These are phyloP conservation scores for Mythimna impura DNA, from an alignment of 2,888 invertebrate genomes.

Conservation along the genomic window DNA sequence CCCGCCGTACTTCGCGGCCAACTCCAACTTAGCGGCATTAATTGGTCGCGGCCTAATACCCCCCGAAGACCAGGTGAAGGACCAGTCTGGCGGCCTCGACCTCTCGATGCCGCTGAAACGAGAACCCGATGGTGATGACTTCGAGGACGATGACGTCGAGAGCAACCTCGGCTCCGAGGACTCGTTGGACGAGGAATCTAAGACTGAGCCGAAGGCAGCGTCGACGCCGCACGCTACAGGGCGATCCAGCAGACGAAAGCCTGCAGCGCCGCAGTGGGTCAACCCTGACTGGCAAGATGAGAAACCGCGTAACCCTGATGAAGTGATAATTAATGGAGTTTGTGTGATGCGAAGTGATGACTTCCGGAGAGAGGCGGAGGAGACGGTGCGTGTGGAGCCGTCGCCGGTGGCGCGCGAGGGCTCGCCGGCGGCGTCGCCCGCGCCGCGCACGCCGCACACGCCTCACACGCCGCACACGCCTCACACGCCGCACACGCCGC, in stretches of 20 bases:
- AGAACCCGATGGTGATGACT: constrained; percentile 94
- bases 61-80: constrained; percentile 91
- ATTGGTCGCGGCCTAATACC: constrained; percentile 93
- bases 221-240: constrained; percentile 81
- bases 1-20: constrained; percentile 94
- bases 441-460: constrained; percentile 76
- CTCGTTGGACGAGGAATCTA: constrained; percentile 91
- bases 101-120: constrained; percentile 96
- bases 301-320: constrained; percentile 91
- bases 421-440: constrained; percentile 75
- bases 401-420: constrained; percentile 92
- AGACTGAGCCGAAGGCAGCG: constrained; percentile 90
- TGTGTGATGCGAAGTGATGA: constrained; percentile 97
- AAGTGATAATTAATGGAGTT: constrained; percentile 98
- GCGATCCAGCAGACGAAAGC: constrained; percentile 94
- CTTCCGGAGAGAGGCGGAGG: constrained; percentile 92
- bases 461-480: constrained; percentile 70
- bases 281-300: constrained; percentile 97
- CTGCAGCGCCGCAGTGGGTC: constrained; percentile 99
- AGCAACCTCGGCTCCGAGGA: constrained; percentile 94
- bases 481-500: constrained; percentile 70
- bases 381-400: constrained; percentile 94
- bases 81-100: constrained; percentile 96
- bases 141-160: constrained; percentile 94
- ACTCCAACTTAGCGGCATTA: constrained; percentile 94